Base-by-base conservation (phyloP, 2,888 invertebrate genomes). In the Carcina quercana region DNA sequence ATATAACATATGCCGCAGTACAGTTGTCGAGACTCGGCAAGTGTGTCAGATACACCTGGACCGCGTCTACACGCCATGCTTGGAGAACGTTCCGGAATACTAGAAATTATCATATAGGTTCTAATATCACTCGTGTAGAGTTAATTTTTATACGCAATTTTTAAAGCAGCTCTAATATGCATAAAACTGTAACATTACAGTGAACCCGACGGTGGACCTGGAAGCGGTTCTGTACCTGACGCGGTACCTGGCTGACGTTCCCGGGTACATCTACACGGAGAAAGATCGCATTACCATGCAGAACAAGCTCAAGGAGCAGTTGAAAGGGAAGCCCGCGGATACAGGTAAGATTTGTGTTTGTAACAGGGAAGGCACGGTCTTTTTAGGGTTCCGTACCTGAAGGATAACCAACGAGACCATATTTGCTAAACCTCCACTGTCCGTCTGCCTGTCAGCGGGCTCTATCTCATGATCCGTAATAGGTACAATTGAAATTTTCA, bases 1-100 rank as follows among this genome's bases (percentile, higher is more conserved):
- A 47, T 93, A 89, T 62, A 93, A 93, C 59, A 74, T 93, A 2
- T 92, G 92, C 54, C 86, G 87, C 2, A 80, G 83, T 1, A 86
- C 86, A 4, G 78, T 88, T 28, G 80, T 84, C 1, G 90, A 91
- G 54, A 90, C 92, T 0, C 85, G 75, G 13, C 74, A 82, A 30
- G 85, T 89, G 1, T 90, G 89, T 47, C 78, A 86, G 12, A 55
- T 85, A 20, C 59, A 91, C 0, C 69, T 87, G 30, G 86, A 88
- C 1, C 79, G 87, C 2, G 84, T 91, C 0, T 90, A 86, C 52
- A 75, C 83, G 5, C 91, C 92, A 0, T 80, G 85, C 15, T 57
- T 93, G 6, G 80, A 85, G 30, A 76, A 85, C 25, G 86, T 87
- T 2, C 86, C 86, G 0, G 73, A 88, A 24, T 80, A 89, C 31